Percentiles rank a stretch among this genome's conserved stretches.
phyloP scores from a whole-genome alignment of 1,140 invertebrate species.

The Drosophila virilis region DNA sequence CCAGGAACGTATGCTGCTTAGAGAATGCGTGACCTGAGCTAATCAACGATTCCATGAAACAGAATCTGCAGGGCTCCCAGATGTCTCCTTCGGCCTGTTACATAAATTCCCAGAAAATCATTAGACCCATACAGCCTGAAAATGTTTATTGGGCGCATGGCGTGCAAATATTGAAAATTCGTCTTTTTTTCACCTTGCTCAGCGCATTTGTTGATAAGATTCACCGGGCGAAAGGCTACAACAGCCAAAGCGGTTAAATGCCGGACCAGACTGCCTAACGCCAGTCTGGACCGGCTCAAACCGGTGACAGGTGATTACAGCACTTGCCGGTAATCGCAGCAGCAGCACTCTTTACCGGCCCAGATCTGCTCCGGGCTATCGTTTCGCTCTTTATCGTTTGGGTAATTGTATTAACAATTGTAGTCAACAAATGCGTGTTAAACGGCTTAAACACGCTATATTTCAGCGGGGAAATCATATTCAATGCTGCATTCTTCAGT shows the following conservation, averaged over 20 bases:
- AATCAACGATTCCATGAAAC: no score
- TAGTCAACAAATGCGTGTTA: neutral
- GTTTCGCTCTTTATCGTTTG: neutral
- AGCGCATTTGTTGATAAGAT: conserved; percentile 54
- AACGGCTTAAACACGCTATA: neutral
- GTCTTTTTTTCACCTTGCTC: conserved; percentile 42
- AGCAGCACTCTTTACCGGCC: neutral
- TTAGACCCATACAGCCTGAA: no score
- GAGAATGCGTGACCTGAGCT: conserved; percentile 99
- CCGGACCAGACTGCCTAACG: conserved; percentile 53
- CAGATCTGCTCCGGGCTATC: neutral
- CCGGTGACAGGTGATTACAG: conserved; percentile 45
- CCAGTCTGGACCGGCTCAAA: conserved; percentile 56
- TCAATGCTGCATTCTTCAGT: no score
- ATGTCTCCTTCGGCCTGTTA: no score
- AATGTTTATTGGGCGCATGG: conserved; percentile 8
- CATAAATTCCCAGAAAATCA: no score
- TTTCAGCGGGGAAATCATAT: neutral
- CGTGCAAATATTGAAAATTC: conserved; percentile 59
- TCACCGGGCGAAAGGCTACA: conserved; percentile 22
- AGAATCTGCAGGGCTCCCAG: conserved; percentile 89
- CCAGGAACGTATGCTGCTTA: conserved; percentile 97
- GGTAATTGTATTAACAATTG: neutral
- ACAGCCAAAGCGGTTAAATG: neutral
- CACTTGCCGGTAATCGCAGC: neutral